phyloP scores from a whole-genome alignment of 2,797 vertebrate species.

The Sebastes steindachneri region DNA sequence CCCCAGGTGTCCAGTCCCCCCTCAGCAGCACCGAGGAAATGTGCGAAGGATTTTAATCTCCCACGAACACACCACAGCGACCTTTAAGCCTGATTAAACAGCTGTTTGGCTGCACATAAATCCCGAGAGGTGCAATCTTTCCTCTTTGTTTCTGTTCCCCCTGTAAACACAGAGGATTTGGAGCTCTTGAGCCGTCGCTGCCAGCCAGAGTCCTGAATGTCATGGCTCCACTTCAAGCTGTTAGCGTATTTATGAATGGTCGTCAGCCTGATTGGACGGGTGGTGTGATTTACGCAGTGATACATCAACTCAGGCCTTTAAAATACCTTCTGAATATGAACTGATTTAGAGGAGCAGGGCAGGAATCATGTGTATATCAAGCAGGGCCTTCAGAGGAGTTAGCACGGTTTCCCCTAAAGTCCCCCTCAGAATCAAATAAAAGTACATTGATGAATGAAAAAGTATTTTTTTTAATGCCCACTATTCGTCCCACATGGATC shows the following conservation, averaged over 20 bases:
- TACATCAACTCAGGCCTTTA: slow-evolving; percentile 55
- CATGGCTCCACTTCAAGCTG: neutral
- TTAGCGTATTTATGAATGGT: slow-evolving; percentile 48
- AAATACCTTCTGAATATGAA: slow-evolving; percentile 50
- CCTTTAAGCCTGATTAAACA: slow-evolving; percentile 57
- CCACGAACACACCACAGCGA: slow-evolving; percentile 4
- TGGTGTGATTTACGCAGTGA: slow-evolving; percentile 48
- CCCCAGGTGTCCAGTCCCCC: neutral
- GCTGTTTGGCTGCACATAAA: slow-evolving; percentile 25
- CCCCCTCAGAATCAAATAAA: neutral
- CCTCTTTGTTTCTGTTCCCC: slow-evolving; percentile 1
- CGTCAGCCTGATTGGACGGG: slow-evolving; percentile 47
- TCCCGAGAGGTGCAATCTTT: slow-evolving; percentile 9
- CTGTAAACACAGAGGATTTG: neutral
- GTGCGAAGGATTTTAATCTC: slow-evolving; percentile 27
- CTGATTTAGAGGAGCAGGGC: neutral
- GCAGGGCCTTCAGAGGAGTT: neutral
- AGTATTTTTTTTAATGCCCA: neutral
- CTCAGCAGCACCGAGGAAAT: neutral
- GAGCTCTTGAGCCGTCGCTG: neutral
- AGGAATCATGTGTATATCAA: slow-evolving; percentile 29
- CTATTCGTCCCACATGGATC: neutral
- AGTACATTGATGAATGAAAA: slow-evolving; percentile 4
- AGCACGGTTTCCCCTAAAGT: neutral
- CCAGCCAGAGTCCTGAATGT: slow-evolving; percentile 17